Evolutionary conservation across 2,888 invertebrate genomes (phyloP).

Genomic region (Bellardia bayeri): DNA sequence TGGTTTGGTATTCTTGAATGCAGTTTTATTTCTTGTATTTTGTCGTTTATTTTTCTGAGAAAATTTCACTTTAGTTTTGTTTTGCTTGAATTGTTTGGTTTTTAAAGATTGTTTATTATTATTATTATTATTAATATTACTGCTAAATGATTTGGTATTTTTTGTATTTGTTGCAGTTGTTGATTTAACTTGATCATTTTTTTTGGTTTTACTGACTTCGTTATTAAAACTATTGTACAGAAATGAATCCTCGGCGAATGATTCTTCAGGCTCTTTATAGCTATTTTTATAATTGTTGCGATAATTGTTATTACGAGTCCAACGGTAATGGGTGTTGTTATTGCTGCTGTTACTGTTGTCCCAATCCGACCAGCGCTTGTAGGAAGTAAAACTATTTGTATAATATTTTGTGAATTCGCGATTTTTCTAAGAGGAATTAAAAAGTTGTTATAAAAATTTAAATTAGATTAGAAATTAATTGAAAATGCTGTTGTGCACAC

Average conservation of each 20-base stretch:
- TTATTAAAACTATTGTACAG: slow-evolving; percentile 38
- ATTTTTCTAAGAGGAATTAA: slow-evolving; percentile 31
- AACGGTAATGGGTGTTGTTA: slow-evolving; percentile 33
- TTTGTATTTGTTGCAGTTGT: background rate
- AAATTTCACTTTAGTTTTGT: background rate
- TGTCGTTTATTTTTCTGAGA: background rate
- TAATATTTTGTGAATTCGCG: slow-evolving; percentile 39
- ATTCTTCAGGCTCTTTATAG: background rate
- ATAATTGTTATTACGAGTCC: slow-evolving; percentile 29
- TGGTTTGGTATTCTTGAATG: background rate
- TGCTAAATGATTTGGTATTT: background rate
- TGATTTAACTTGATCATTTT: slow-evolving; percentile 4
- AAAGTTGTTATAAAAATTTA: background rate
- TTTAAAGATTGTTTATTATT: background rate
- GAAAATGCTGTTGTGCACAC: too few relatives aligned
- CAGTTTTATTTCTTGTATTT: background rate
- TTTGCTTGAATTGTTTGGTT: background rate
- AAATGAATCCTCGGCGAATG: slow-evolving; percentile 59
- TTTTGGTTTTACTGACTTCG: background rate
- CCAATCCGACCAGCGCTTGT: slow-evolving; percentile 51
- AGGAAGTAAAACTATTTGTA: slow-evolving; percentile 29
- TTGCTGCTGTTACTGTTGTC: slow-evolving; percentile 1
- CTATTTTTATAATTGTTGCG: slow-evolving; percentile 40
- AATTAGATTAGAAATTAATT: background rate
- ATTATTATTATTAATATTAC: background rate